Evolutionary conservation across 2,797 vertebrate species (phyloP).

Genomic region (Taeniopygia guttata): DNA sequence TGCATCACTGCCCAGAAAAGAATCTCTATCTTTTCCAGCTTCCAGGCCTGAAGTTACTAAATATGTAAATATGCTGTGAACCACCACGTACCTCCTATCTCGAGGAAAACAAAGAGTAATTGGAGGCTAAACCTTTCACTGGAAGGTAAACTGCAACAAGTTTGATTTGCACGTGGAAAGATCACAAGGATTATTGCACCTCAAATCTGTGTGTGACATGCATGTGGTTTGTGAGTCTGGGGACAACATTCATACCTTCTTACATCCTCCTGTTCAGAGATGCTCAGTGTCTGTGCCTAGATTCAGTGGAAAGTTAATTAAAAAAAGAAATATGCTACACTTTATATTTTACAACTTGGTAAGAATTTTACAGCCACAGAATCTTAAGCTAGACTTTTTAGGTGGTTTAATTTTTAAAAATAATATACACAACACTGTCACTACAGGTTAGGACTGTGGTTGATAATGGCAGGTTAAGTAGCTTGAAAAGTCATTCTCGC

Average conservation of each 20-base stretch:
- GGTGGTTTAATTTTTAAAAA: not conserved
- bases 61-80: accelerated
- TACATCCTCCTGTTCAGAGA: not conserved
- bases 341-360: not conserved
- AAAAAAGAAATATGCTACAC: not conserved
- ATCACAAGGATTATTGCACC: not conserved
- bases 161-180: not conserved
- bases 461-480: not conserved
- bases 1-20: not conserved
- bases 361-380: not conserved
- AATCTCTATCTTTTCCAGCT: not conserved
- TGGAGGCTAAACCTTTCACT: not conserved
- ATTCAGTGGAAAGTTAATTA: not conserved
- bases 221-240: not conserved
- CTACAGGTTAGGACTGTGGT: not conserved
- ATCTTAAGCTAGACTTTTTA: not conserved
- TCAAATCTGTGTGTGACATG: not conserved
- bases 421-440: not conserved
- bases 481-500: not conserved
- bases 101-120: not conserved
- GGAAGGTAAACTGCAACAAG: not conserved
- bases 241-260: not conserved
- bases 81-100: not conserved
- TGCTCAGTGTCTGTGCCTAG: not conserved
- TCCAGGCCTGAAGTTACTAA: not conserved